A percentile compares a stretch with the other conserved stretches of the same genome.
These are phyloP conservation scores for Loriculus beryllinus DNA, from an alignment of 2,797 vertebrate genomes.

Conservation along the genomic window DNA sequence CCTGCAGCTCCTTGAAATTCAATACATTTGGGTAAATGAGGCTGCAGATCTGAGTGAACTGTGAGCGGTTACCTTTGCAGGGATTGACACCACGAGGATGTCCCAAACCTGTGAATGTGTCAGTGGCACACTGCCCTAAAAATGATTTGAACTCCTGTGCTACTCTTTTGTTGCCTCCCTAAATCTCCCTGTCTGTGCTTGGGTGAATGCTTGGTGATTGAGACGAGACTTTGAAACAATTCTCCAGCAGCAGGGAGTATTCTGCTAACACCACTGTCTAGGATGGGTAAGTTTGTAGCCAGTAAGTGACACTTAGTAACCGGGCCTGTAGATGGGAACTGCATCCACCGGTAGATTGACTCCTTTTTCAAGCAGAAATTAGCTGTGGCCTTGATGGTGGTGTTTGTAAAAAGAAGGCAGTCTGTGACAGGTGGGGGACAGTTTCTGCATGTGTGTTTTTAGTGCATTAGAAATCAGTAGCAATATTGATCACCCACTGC, in stretches of 20 bases:
- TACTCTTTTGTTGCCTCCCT: accelerated
- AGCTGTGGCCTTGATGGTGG: neutral
- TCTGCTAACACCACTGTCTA: accelerated
- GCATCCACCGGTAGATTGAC: neutral
- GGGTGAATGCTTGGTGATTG: neutral
- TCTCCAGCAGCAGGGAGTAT: neutral
- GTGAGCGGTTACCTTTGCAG: neutral
- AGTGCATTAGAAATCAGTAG: neutral
- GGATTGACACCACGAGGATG: neutral
- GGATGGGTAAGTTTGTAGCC: neutral
- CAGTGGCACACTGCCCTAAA: neutral
- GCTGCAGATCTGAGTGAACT: neutral
- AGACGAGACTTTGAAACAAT: neutral
- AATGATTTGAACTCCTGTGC: neutral
- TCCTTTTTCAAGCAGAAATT: accelerated
- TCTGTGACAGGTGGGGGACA: neutral
- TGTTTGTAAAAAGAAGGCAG: neutral
- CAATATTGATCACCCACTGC: accelerated
- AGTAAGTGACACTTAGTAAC: neutral
- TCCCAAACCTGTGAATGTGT: neutral
- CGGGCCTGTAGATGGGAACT: neutral
- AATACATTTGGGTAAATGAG: accelerated
- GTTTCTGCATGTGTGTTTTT: neutral
- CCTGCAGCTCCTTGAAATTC: neutral
- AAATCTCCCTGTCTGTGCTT: neutral